Evolutionary conservation across 2,888 invertebrate species (phyloP).

Genomic region (Sarcophaga rosellei): DNA sequence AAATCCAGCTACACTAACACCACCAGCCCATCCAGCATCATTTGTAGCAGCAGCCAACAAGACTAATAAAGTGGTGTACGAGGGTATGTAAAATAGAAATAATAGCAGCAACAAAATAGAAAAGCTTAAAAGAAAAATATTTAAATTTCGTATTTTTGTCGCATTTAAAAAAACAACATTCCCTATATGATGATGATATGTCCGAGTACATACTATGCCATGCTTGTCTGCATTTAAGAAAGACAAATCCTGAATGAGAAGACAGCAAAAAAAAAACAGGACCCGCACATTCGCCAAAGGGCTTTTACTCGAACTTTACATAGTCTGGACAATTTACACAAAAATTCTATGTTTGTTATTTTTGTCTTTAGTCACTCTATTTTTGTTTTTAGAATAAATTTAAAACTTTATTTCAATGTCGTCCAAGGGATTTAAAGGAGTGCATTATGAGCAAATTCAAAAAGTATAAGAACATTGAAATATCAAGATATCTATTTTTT

Average conservation of each 20-base stretch:
- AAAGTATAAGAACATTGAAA: background rate
- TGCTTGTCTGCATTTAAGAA: constrained; percentile 30
- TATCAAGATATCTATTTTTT: too few relatives aligned
- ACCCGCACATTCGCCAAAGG: constrained; percentile 31
- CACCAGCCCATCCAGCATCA: background rate
- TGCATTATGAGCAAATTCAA: background rate
- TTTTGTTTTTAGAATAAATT: constrained; percentile 43
- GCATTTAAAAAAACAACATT: constrained; percentile 43
- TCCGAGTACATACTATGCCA: background rate
- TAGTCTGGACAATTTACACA: constrained; percentile 62
- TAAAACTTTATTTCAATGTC: constrained; percentile 55
- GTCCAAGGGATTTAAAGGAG: constrained; percentile 31
- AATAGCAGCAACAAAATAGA: background rate
- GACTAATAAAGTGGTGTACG: background rate
- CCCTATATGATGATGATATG: constrained; percentile 2
- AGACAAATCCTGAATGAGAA: constrained; percentile 10
- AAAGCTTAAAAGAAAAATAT: constrained; percentile 28
- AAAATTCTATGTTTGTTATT: constrained; percentile 39
- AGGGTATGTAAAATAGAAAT: background rate
- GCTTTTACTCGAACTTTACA: constrained; percentile 50
- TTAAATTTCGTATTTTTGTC: constrained; percentile 51
- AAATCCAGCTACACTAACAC: background rate
- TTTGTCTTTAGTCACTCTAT: background rate
- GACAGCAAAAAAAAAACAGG: background rate
- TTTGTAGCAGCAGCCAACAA: background rate